A percentile compares a stretch with the other conserved stretches of the same genome.
Conservation (phyloP, 2,888 invertebrate species). For the Acanthosepion lycidas region DNA sequence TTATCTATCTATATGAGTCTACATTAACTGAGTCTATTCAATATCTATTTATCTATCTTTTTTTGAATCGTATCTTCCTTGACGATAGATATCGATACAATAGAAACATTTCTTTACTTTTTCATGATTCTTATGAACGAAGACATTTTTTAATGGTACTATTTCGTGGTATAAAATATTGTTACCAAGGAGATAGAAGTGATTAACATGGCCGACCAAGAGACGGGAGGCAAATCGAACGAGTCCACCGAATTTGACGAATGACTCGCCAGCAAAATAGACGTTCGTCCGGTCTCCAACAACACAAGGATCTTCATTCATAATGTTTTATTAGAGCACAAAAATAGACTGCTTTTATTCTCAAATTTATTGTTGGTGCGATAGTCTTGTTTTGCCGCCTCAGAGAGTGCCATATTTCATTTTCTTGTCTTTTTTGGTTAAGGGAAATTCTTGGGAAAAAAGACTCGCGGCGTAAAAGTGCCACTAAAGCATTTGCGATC, state of each 20-base stretch:
- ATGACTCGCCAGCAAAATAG: background rate
- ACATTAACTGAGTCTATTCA: too few species aligned
- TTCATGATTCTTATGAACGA: too few species aligned
- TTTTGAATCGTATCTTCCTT: too few species aligned
- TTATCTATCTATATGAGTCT: too few species aligned
- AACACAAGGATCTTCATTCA: background rate
- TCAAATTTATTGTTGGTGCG: background rate
- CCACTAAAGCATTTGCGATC: background rate
- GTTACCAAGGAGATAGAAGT: background rate
- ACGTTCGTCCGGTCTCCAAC: background rate
- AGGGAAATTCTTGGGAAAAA: background rate
- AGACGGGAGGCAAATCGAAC: background rate
- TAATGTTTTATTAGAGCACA: conserved; percentile 20
- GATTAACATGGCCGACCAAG: background rate
- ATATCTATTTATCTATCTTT: too few species aligned
- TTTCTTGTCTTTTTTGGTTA: background rate
- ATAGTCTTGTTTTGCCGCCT: background rate
- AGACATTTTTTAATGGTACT: background rate
- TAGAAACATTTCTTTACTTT: too few species aligned
- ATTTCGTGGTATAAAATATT: background rate
- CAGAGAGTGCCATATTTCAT: background rate
- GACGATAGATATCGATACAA: too few species aligned
- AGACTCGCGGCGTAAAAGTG: background rate
- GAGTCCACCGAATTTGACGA: background rate
- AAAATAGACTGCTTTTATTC: background rate